Evolutionary conservation across 2,888 invertebrate species (phyloP).

Genomic region (Beris chalybata): DNA sequence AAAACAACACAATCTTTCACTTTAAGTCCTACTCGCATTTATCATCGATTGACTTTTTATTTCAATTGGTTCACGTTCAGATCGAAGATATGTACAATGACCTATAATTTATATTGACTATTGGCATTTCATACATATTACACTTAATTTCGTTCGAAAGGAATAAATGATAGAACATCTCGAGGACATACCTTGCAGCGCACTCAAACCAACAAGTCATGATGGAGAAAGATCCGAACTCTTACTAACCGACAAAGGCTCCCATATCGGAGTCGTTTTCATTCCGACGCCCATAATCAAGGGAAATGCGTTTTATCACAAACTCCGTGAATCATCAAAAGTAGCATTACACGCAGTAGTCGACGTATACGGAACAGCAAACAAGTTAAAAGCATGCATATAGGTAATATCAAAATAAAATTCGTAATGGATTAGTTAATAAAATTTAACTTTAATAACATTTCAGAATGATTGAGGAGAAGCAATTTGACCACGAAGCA

Average conservation of each 20-base stretch:
- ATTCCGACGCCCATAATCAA: conserved; percentile 68
- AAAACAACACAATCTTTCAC: too few species aligned
- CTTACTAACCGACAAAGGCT: conserved; percentile 85
- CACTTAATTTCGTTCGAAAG: conserved; percentile 40
- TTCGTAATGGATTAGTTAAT: neutral
- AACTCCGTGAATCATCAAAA: conserved; percentile 90
- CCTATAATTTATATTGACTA: too few species aligned
- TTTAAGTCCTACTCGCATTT: too few species aligned
- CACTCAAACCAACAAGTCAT: conserved; percentile 69
- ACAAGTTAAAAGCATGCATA: conserved; percentile 90
- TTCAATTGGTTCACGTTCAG: too few species aligned
- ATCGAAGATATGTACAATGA: too few species aligned
- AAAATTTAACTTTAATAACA: conserved; percentile 65
- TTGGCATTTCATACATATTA: too few species aligned
- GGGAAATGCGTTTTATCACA: conserved; percentile 95
- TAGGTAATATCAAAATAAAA: too few species aligned
- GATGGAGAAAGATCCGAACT: conserved; percentile 62
- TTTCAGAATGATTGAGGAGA: conserved; percentile 88
- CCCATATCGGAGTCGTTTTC: conserved; percentile 76
- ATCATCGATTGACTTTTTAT: too few species aligned
- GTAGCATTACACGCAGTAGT: conserved; percentile 89
- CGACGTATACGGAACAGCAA: conserved; percentile 96
- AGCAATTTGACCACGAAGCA: conserved; percentile 79
- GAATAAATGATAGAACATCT: conserved; percentile 69
- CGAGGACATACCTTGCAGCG: conserved; percentile 70